Evolutionary conservation across 1,140 invertebrate species (phyloP).

Genomic region (Alviniconcha marisindica): DNA sequence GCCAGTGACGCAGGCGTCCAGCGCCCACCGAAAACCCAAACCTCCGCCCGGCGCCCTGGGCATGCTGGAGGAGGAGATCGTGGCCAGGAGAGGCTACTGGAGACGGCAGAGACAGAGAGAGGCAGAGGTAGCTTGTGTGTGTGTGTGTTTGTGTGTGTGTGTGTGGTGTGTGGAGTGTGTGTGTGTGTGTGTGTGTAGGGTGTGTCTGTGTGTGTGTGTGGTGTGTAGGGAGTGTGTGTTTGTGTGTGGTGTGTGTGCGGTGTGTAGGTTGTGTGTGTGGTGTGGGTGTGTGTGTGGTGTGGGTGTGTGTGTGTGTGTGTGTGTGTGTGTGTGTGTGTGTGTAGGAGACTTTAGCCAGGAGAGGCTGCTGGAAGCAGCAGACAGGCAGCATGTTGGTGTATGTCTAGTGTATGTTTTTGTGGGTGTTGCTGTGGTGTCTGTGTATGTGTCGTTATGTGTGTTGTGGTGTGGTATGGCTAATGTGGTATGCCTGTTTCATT

Average conservation of each 20-base stretch:
- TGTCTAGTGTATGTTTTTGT: no score
- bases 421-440: no score
- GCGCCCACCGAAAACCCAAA: conserved; percentile 65
- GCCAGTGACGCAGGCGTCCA: conserved; percentile 69
- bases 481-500: no score
- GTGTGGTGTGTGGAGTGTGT: no score
- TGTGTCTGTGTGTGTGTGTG: no score
- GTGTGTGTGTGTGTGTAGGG: no score
- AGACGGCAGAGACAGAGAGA: conserved; percentile 67
- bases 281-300: neutral
- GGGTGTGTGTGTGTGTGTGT: neutral
- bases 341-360: neutral
- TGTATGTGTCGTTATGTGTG: no score
- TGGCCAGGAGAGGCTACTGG: conserved; percentile 69
- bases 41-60: conserved; percentile 70
- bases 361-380: neutral
- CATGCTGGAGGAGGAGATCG: conserved; percentile 72
- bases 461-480: no score
- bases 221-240: no score
- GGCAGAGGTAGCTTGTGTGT: conserved; percentile 44
- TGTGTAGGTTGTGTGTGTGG: no score
- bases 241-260: no score
- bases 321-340: neutral
- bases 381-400: neutral
- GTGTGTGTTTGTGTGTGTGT: no score